Base-by-base conservation (phyloP, 1,140 invertebrate genomes). In the Drosophila pandora region DNA sequence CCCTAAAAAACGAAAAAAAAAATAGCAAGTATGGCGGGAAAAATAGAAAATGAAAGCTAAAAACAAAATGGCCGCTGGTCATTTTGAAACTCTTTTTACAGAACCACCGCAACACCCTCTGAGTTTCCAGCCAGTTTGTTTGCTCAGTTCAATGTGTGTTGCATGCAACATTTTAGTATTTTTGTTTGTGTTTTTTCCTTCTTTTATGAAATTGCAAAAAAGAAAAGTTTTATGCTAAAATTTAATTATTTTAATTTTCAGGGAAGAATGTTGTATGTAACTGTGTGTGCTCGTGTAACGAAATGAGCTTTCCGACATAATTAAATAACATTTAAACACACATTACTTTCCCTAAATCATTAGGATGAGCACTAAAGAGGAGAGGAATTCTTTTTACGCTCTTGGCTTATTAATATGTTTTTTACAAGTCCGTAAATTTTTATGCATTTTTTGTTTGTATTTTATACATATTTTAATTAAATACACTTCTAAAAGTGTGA, bases 181-280 rank as follows among this genome's bases (percentile, higher is more conserved):
- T 43, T 48, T 28, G 39, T 53, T 57, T 58, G 47, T 48, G 13
- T 30, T 43, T 48, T 21, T 37, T 53, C 30, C 39, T n/a, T 45
- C 48, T 37, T 57, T 58, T 55, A 22, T n/a, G 58, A 82, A 87
- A 71, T 69, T 43, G 17, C 17, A 17, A 17, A 17, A 17, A 17
- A 17, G 17, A 13, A 85, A 85, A 82, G 82, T 85, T 85, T 78
- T 75, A 54, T 81, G 73, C 74, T 52, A 34, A 85, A 81, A 87
- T 85, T 85, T 68, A 69, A 85, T 85, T 85, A 78, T 87, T 71
- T 75, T 73, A 71, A 63, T 78, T 77, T 80, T 71, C 54, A 55
- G 61, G 54, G 28, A 68, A 56, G 10, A n/a, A n/a, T 39, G n/a
- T n/a, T n/a, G n/a, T n/a, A n/a, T n/a, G 23, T 28, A 28, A 6